These are phyloP conservation scores for Drosophila recens DNA, from an alignment of 2,888 invertebrate genomes.

Conservation along the genomic window DNA sequence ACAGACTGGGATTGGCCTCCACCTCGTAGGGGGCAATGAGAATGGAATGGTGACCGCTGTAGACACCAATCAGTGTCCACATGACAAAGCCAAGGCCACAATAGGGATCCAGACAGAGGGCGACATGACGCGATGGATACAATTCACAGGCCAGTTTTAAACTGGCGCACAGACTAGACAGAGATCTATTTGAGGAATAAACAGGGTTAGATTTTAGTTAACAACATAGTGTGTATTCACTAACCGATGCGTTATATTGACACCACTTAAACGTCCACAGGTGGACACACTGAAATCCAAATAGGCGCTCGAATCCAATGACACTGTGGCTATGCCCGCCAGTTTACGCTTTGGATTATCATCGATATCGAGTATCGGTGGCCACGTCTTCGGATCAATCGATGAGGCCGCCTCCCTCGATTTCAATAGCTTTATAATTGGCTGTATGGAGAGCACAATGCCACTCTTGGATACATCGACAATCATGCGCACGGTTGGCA, in stretches of 20 bases:
- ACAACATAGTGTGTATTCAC: no score
- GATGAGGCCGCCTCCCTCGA: conserved; percentile 98
- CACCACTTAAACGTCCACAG: conserved; percentile 99
- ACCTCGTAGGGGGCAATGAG: conserved; percentile 99
- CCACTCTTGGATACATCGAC: conserved; percentile 99
- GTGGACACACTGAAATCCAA: conserved; percentile 99
- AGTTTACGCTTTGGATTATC: conserved; percentile 98
- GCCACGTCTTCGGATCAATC: conserved; percentile 99
- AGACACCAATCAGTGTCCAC: conserved; percentile 97
- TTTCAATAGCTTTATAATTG: conserved; percentile 97
- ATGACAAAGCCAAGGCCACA: conserved; percentile 99
- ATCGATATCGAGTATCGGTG: conserved; percentile 97
- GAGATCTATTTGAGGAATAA: conserved; percentile 72
- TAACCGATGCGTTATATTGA: conserved; percentile 99
- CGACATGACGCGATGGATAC: conserved; percentile 99
- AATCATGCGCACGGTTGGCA: conserved; percentile 99
- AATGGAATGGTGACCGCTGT: conserved; percentile 99
- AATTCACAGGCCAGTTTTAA: conserved; percentile 99
- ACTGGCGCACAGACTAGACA: conserved; percentile 87
- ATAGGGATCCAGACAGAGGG: conserved; percentile 99
- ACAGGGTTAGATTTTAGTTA: neutral
- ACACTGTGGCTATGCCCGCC: conserved; percentile 92
- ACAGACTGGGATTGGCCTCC: conserved; percentile 97
- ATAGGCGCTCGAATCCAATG: conserved; percentile 96
- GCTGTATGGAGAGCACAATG: conserved; percentile 96